Evolutionary conservation across 1,140 invertebrate species (phyloP).

Genomic region (Monomorium pharaonis): DNA sequence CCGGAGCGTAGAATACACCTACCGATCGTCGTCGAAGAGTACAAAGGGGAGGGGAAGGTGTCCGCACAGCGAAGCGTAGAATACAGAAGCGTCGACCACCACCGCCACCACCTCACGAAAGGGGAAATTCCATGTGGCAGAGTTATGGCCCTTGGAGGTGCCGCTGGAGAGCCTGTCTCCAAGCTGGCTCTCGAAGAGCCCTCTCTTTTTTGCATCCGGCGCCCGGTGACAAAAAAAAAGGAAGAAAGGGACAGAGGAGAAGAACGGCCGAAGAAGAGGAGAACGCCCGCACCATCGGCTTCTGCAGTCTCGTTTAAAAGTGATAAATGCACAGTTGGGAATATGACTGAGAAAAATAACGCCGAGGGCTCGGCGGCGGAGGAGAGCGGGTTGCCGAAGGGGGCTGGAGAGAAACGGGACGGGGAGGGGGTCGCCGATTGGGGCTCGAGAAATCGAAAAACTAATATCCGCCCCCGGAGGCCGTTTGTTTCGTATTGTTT

Average conservation of each 20-base stretch:
- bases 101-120: slow-evolving; percentile 55
- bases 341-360: slow-evolving; percentile 84
- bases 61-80: slow-evolving; percentile 37
- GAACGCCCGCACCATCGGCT: slow-evolving; percentile 59
- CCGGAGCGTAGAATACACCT: slow-evolving; percentile 31
- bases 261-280: slow-evolving; percentile 54
- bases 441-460: slow-evolving; percentile 82
- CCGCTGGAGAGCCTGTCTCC: slow-evolving; percentile 59
- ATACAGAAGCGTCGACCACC: slow-evolving; percentile 55
- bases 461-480: slow-evolving; percentile 83
- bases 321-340: slow-evolving; percentile 82
- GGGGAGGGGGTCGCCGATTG: slow-evolving; percentile 59
- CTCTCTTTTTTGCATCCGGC: slow-evolving; percentile 49
- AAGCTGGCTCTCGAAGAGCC: slow-evolving; percentile 42
- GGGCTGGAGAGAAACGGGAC: slow-evolving; percentile 43
- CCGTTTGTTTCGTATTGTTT: slow-evolving; percentile 85
- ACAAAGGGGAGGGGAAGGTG: background rate
- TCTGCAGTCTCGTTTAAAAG: slow-evolving; percentile 80
- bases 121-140: slow-evolving; percentile 70
- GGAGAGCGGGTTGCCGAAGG: slow-evolving; percentile 47
- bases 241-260: slow-evolving; percentile 53
- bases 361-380: slow-evolving; percentile 53
- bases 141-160: slow-evolving; percentile 71
- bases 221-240: slow-evolving; percentile 56
- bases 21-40: slow-evolving; percentile 28